phyloP scores from a whole-genome alignment of 2,888 invertebrate genomes.

The Drosophila koepferae region DNA sequence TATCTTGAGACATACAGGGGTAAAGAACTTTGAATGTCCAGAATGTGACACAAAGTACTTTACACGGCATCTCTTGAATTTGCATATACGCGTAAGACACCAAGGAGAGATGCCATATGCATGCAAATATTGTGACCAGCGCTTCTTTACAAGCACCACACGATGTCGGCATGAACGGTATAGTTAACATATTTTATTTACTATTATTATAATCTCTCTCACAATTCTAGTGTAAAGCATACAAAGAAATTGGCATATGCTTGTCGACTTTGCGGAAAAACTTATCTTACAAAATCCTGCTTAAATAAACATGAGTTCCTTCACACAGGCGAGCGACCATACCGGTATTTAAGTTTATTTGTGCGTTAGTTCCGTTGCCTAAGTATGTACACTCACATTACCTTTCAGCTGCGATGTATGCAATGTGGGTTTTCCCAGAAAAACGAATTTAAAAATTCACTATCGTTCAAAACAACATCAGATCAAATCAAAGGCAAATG shows the following conservation, averaged over 20 bases:
- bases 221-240: conserved; percentile 44
- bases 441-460: conserved; percentile 41
- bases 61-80: conserved; percentile 39
- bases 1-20: conserved; percentile 35
- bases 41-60: conserved; percentile 34
- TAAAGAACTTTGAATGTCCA: conserved; percentile 38
- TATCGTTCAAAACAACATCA: conserved; percentile 43
- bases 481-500: background rate
- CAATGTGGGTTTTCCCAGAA: conserved; percentile 37
- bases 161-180: conserved; percentile 77
- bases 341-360: conserved; percentile 22
- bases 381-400: background rate
- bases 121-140: conserved; percentile 72
- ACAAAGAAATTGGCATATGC: conserved; percentile 66
- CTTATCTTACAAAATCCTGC: conserved; percentile 74
- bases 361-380: too few species aligned
- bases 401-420: conserved; percentile 41
- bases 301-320: conserved; percentile 68
- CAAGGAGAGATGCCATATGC: conserved; percentile 80
- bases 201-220: background rate
- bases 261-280: conserved; percentile 67
- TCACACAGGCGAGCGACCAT: conserved; percentile 40
- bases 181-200: background rate
- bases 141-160: conserved; percentile 75
- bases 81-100: conserved; percentile 55